A percentile compares a stretch with the other conserved stretches of the same genome.
phyloP scores from a whole-genome alignment of 2,888 invertebrate species.

The Epirrhoe tristata region DNA sequence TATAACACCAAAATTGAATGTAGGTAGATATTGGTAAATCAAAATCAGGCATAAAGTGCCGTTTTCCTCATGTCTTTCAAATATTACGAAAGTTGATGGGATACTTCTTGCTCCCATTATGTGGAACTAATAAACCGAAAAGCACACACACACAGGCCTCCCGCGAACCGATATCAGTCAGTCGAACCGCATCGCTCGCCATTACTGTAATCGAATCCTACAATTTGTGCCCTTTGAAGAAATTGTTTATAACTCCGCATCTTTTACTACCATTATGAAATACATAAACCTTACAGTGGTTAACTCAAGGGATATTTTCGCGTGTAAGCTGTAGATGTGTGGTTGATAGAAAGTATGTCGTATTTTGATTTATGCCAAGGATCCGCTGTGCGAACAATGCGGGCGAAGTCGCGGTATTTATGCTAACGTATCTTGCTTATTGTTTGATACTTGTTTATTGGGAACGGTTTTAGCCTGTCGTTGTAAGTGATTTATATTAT shows the following conservation, averaged over 20 bases:
- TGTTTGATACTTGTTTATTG: slow-evolving; percentile 44
- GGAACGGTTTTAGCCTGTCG: slow-evolving; percentile 21
- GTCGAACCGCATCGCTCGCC: slow-evolving; percentile 47
- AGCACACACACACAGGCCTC: slow-evolving; percentile 8
- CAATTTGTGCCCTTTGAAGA: slow-evolving; percentile 68
- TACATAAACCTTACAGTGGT: slow-evolving; percentile 19
- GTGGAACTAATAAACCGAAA: slow-evolving; percentile 14
- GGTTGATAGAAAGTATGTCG: slow-evolving; percentile 39
- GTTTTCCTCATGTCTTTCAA: not conserved
- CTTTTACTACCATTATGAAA: slow-evolving; percentile 14
- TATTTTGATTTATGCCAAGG: slow-evolving; percentile 42
- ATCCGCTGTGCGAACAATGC: slow-evolving; percentile 41
- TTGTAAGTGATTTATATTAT: slow-evolving; percentile 18
- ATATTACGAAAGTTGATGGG: not conserved
- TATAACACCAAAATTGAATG: too few relatives aligned
- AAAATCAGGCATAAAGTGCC: not conserved
- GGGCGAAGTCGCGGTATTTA: slow-evolving; percentile 41
- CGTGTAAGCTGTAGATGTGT: slow-evolving; percentile 10
- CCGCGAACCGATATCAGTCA: slow-evolving; percentile 32
- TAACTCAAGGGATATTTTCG: slow-evolving; percentile 34
- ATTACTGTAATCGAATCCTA: slow-evolving; percentile 68
- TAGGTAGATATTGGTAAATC: too few relatives aligned
- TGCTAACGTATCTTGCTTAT: slow-evolving; percentile 52
- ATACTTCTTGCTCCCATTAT: not conserved
- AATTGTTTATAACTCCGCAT: slow-evolving; percentile 62